These are phyloP conservation scores for Argynnis bischoffii DNA, from an alignment of 2,888 invertebrate species.

Conservation along the genomic window DNA sequence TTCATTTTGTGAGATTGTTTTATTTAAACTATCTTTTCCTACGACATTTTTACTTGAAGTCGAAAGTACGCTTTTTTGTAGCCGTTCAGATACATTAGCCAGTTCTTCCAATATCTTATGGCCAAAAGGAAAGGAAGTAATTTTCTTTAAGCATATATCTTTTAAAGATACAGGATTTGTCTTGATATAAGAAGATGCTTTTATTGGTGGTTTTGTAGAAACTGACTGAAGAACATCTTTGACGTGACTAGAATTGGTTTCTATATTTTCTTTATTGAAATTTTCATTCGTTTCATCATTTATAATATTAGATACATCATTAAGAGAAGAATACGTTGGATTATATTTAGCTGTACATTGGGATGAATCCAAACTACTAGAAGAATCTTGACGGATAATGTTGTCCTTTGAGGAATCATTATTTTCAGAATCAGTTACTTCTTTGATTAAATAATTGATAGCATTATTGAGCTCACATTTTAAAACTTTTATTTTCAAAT, in stretches of 20 bases:
- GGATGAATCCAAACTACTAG: constrained; percentile 84
- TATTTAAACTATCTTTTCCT: not conserved
- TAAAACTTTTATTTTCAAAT: constrained; percentile 70
- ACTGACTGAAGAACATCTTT: constrained; percentile 74
- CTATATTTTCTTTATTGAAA: constrained; percentile 45
- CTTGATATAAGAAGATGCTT: constrained; percentile 24
- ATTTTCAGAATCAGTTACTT: constrained; percentile 66
- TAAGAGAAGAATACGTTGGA: constrained; percentile 82
- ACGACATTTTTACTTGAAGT: constrained; percentile 16
- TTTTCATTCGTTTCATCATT: constrained; percentile 66
- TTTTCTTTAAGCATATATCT: constrained; percentile 84
- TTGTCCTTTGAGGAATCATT: constrained; percentile 54
- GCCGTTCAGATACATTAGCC: constrained; percentile 83
- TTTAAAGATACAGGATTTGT: constrained; percentile 78
- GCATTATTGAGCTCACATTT: constrained; percentile 77
- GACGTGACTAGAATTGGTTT: constrained; percentile 56
- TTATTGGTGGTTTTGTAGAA: constrained; percentile 37
- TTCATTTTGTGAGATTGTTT: constrained; percentile 16
- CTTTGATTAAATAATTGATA: constrained; percentile 73
- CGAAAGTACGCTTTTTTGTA: constrained; percentile 58
- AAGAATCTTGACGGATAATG: constrained; percentile 81
- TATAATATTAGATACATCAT: constrained; percentile 82
- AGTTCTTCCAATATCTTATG: constrained; percentile 86
- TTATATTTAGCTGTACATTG: constrained; percentile 88
- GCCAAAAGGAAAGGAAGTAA: constrained; percentile 87